phyloP scores from a whole-genome alignment of 2,113 vertebrate genomes.

The Apteryx owenii region DNA sequence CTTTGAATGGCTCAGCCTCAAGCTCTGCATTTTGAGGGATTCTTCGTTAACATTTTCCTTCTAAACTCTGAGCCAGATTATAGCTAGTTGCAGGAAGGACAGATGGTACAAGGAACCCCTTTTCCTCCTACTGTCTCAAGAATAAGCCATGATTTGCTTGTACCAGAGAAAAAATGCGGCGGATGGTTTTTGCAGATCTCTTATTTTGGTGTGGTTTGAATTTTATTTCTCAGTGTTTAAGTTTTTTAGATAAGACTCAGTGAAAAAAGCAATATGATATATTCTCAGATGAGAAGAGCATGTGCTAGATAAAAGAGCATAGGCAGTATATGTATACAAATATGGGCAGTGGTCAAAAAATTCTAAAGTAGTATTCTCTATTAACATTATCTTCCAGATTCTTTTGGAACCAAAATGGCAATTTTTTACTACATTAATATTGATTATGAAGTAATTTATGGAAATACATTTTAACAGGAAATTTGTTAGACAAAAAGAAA shows the following conservation, averaged over 20 bases:
- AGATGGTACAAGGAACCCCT: neutral
- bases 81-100: neutral
- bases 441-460: neutral
- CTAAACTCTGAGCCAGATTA: neutral
- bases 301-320: neutral
- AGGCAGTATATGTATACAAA: no score
- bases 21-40: neutral
- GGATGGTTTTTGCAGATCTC: neutral
- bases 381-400: neutral
- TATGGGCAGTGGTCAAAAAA: neutral
- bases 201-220: neutral
- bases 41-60: accelerated
- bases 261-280: neutral
- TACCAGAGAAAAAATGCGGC: neutral
- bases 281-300: neutral
- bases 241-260: neutral
- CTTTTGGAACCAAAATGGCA: neutral
- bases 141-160: neutral
- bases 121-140: neutral
- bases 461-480: neutral
- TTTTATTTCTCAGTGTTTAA: accelerated
- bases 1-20: neutral
- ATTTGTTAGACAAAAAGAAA: neutral
- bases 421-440: neutral
- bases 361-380: neutral